phyloP scores from a whole-genome alignment of 2,888 invertebrate species.

The Mamestra brassicae region DNA sequence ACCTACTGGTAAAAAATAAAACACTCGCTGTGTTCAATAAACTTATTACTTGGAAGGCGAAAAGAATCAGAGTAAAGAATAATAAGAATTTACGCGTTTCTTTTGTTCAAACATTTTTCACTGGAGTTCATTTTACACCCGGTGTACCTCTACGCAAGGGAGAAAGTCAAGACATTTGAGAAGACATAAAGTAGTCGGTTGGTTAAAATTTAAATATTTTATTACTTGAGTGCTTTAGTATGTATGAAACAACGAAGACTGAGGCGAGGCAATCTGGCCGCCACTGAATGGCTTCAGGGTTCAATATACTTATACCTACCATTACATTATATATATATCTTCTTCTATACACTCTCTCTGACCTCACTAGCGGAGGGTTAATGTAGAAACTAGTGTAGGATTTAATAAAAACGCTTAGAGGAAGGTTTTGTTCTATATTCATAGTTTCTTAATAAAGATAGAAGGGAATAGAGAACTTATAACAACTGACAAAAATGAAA shows the following conservation, averaged over 20 bases:
- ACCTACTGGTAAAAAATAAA: conserved; percentile 2
- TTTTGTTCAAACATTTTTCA: conserved; percentile 15
- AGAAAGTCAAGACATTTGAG: conserved; percentile 26
- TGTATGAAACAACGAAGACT: conserved; percentile 63
- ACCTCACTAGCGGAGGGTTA: conserved; percentile 49
- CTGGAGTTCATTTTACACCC: conserved; percentile 20
- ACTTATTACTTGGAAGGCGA: background rate
- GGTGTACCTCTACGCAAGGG: conserved; percentile 1
- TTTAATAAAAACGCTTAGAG: conserved; percentile 3
- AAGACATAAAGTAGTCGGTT: conserved; percentile 38
- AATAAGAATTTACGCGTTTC: background rate
- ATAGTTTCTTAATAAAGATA: no score
- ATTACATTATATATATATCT: background rate
- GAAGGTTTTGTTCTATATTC: background rate
- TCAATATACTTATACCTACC: conserved; percentile 40
- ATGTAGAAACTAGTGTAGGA: conserved; percentile 15
- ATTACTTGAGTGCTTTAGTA: conserved; percentile 55
- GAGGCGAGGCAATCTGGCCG: conserved; percentile 58
- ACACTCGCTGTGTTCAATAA: background rate
- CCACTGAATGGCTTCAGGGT: conserved; percentile 64
- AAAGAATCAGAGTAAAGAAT: background rate
- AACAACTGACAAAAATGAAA: no score
- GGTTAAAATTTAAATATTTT: conserved; percentile 65
- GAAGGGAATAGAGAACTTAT: no score
- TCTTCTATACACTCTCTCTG: conserved; percentile 33